A percentile compares a stretch with the other conserved stretches of the same genome.
Conservation (phyloP, 2,797 vertebrate genomes). For the Catharus ustulatus region DNA sequence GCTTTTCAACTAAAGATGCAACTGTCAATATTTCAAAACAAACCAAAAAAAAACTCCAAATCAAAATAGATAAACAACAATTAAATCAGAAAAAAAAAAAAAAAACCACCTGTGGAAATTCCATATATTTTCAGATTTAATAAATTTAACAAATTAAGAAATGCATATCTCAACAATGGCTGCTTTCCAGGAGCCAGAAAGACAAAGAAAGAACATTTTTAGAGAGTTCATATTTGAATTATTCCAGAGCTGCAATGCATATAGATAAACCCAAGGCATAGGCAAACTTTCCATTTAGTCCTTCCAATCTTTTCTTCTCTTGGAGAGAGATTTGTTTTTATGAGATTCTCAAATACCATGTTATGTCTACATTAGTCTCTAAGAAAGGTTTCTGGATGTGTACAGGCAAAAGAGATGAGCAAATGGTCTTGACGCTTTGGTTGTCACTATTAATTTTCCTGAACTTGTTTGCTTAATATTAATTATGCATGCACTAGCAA, state of each 20-base stretch:
- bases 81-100: neutral
- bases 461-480: constrained; percentile 4
- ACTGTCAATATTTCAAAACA: neutral
- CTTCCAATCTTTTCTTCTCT: neutral
- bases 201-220: neutral
- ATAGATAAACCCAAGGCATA: neutral
- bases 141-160: neutral
- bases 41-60: neutral
- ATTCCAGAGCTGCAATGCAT: neutral
- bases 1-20: neutral
- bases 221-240: neutral
- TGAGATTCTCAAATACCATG: neutral
- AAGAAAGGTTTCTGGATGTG: neutral
- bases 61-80: too few species aligned
- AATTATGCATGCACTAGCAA: constrained; percentile 22
- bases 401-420: neutral
- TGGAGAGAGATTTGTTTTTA: neutral
- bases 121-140: neutral
- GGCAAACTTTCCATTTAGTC: neutral
- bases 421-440: neutral
- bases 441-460: constrained; percentile 46
- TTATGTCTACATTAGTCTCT: neutral
- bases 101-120: neutral
- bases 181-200: neutral
- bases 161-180: fast-evolving